phyloP scores from a whole-genome alignment of 2,888 invertebrate species.

The Lochmaea crataegi region DNA sequence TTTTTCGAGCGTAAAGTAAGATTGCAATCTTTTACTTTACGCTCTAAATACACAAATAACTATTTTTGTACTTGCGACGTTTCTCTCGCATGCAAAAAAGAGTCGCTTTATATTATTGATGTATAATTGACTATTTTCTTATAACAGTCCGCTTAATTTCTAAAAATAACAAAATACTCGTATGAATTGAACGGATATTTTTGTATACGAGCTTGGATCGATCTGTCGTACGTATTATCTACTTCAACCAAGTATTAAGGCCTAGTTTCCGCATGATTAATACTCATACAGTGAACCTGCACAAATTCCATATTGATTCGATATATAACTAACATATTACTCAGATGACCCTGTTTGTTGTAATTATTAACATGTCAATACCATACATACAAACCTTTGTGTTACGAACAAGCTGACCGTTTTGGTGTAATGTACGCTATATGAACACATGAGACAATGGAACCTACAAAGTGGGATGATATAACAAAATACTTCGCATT shows the following conservation, averaged over 20 bases:
- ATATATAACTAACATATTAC: slow-evolving; percentile 40
- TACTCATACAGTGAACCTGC: slow-evolving; percentile 20
- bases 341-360: slow-evolving; percentile 32
- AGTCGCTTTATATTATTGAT: no score
- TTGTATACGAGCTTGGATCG: not conserved
- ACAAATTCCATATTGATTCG: slow-evolving; percentile 40
- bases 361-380: slow-evolving; percentile 43
- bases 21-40: no score
- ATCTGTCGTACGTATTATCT: slow-evolving; percentile 1
- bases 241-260: slow-evolving; percentile 12
- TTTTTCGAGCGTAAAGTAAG: no score
- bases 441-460: slow-evolving; percentile 10
- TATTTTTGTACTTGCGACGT: no score
- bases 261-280: slow-evolving; percentile 26
- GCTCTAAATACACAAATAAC: no score
- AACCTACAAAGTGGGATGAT: slow-evolving; percentile 5
- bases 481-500: not conserved
- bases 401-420: slow-evolving; percentile 27
- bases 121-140: no score
- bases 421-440: slow-evolving; percentile 27
- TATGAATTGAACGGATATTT: no score
- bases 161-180: no score
- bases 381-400: slow-evolving; percentile 36
- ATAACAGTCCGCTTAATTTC: no score
- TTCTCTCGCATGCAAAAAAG: no score